Conservation (phyloP, 1,140 invertebrate species). For the Gryllus bimaculatus region DNA sequence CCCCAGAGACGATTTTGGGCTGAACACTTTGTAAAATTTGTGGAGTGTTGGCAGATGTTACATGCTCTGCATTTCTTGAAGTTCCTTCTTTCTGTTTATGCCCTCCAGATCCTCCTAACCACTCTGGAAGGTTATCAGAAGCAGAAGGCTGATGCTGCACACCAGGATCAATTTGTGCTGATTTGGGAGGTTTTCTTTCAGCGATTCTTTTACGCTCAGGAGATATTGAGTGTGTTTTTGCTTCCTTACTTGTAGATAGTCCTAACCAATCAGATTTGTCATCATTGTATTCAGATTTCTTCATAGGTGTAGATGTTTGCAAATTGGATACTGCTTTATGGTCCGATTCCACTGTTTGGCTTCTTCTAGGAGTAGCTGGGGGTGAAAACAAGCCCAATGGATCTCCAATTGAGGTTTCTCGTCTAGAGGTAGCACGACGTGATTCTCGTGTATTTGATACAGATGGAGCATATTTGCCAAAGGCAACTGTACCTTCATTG, state of each 20-base stretch:
- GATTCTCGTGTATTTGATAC: neutral
- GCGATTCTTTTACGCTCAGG: neutral
- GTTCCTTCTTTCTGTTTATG: neutral
- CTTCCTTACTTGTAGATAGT: neutral
- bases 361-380: neutral
- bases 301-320: neutral
- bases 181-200: neutral
- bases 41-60: no score
- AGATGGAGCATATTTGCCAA: slow-evolving; percentile 12
- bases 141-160: no score
- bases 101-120: neutral
- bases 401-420: neutral
- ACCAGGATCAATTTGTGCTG: neutral
- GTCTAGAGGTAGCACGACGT: neutral
- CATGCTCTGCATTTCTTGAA: no score
- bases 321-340: neutral
- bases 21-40: no score
- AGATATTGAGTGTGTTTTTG: neutral
- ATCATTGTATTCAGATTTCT: neutral
- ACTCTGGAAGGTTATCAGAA: neutral
- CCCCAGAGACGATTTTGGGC: no score
- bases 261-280: neutral
- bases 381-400: slow-evolving; percentile 2
- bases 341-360: neutral
- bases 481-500: neutral